phyloP scores from a whole-genome alignment of 2,113 vertebrate genomes.

The Nanger granti region DNA sequence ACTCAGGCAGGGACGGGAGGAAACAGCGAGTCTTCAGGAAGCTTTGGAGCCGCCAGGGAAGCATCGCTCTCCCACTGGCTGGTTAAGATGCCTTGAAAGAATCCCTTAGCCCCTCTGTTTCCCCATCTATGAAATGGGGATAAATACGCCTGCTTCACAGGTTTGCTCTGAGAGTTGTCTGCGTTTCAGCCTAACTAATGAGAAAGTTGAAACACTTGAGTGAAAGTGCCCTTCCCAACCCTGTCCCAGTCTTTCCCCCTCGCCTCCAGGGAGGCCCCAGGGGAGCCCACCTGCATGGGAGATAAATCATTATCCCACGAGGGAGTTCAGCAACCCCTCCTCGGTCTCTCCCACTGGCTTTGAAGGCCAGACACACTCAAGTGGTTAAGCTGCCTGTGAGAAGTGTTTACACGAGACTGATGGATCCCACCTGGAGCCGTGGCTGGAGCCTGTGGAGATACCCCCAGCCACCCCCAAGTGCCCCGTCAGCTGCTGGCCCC shows the following conservation, averaged over 20 bases:
- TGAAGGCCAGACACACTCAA: slow-evolving; percentile 76
- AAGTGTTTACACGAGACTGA: slow-evolving; percentile 61
- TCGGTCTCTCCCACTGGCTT: slow-evolving; percentile 60
- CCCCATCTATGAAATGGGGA: slow-evolving; percentile 13
- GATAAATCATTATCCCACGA: slow-evolving; percentile 70
- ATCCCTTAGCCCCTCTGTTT: not conserved
- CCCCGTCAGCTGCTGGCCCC: slow-evolving; percentile 27
- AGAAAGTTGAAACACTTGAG: slow-evolving; percentile 8
- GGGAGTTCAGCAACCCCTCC: slow-evolving; percentile 60
- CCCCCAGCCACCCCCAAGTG: slow-evolving; percentile 42
- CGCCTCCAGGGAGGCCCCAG: slow-evolving; percentile 29
- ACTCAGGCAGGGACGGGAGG: not conserved
- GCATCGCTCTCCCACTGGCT: not conserved
- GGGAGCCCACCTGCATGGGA: slow-evolving; percentile 58
- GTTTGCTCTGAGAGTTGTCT: not conserved
- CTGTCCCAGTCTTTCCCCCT: not conserved
- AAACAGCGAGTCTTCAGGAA: not conserved
- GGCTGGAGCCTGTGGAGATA: slow-evolving; percentile 20
- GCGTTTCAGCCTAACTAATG: not conserved
- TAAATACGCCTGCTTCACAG: not conserved
- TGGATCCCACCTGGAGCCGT: slow-evolving; percentile 62
- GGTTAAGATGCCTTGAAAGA: not conserved
- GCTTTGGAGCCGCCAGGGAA: not conserved
- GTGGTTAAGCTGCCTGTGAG: slow-evolving; percentile 70
- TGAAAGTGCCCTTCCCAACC: not conserved